These are phyloP conservation scores for Dorcus hopei DNA, from an alignment of 2,888 invertebrate species.

Conservation along the genomic window DNA sequence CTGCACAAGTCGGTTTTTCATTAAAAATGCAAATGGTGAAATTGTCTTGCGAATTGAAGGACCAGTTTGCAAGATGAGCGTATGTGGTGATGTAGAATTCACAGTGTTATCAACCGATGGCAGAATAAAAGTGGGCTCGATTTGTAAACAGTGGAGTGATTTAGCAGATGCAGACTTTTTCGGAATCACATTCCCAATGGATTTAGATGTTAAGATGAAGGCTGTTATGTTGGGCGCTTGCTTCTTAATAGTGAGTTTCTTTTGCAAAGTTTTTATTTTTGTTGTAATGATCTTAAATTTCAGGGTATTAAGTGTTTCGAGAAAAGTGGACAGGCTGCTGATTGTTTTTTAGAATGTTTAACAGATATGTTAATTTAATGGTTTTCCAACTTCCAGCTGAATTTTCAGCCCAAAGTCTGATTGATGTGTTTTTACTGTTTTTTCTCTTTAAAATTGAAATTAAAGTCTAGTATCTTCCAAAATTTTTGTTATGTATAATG, in stretches of 20 bases:
- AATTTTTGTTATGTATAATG: no score
- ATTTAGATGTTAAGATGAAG: constrained; percentile 76
- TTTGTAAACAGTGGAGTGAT: constrained; percentile 82
- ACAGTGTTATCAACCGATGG: constrained; percentile 71
- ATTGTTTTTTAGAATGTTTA: no score
- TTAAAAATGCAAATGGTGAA: constrained; percentile 67
- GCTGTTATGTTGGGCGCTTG: constrained; percentile 70
- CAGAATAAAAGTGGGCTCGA: constrained; percentile 69
- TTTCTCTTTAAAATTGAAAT: no score
- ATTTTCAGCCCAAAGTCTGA: no score
- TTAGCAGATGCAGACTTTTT: constrained; percentile 75
- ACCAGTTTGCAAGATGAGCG: constrained; percentile 62
- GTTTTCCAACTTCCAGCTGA: no score
- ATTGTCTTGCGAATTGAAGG: constrained; percentile 72
- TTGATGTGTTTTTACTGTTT: no score
- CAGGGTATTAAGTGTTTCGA: no score
- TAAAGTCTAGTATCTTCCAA: no score
- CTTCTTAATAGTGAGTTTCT: constrained; percentile 58
- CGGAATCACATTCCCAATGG: constrained; percentile 78
- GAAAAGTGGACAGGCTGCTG: no score
- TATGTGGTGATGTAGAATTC: constrained; percentile 77
- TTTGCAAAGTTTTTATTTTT: background rate
- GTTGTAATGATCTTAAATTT: no score
- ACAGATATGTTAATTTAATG: no score
- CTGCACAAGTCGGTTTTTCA: constrained; percentile 62